Conservation (phyloP, 2,888 invertebrate genomes). For the Apamea sordens region DNA sequence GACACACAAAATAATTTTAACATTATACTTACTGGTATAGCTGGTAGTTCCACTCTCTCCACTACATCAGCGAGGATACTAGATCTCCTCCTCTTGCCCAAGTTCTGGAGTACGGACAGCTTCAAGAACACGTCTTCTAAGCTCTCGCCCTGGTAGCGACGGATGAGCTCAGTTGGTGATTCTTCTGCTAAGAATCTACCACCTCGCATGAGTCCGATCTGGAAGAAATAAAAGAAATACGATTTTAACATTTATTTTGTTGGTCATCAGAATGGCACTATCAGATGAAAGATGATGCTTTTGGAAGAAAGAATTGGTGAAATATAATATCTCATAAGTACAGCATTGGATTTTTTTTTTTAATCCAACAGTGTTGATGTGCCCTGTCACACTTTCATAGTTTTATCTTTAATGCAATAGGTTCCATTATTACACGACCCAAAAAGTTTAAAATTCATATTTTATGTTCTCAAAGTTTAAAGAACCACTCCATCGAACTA, state of each 20-base stretch:
- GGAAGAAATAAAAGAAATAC: conserved; percentile 46
- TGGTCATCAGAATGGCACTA: not conserved
- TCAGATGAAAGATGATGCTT: not conserved
- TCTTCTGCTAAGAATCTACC: conserved; percentile 96
- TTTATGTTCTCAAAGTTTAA: not conserved
- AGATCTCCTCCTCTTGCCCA: conserved; percentile 94
- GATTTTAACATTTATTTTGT: not conserved
- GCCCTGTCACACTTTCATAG: not conserved
- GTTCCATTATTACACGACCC: not conserved
- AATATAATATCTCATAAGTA: not conserved
- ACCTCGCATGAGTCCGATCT: conserved; percentile 96
- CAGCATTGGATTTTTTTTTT: no score
- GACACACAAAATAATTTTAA: not conserved
- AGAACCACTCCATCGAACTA: not conserved
- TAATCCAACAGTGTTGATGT: no score
- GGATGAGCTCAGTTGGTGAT: conserved; percentile 93
- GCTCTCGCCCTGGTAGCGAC: conserved; percentile 93
- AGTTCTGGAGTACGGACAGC: conserved; percentile 94
- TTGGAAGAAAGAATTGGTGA: not conserved
- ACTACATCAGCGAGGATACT: conserved; percentile 95
- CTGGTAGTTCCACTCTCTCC: conserved; percentile 92
- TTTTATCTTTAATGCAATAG: not conserved
- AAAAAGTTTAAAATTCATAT: not conserved
- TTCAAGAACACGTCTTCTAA: conserved; percentile 96
- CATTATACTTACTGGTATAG: conserved; percentile 89